A percentile compares a stretch with the other conserved stretches of the same genome.
Conservation (phyloP, 2,113 vertebrate species). For the Psittacus erithacus region DNA sequence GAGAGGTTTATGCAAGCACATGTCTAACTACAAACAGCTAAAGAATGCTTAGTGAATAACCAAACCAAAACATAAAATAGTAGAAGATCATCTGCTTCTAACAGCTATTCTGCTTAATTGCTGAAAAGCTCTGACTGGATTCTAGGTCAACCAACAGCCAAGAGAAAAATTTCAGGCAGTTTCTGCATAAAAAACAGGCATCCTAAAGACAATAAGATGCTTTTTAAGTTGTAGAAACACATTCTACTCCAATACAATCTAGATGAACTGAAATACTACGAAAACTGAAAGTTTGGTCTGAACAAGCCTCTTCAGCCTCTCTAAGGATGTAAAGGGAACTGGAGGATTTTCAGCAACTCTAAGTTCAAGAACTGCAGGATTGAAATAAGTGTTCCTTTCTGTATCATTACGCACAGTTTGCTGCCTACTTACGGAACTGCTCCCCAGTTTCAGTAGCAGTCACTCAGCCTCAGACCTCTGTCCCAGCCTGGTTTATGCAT, state of each 20-base stretch:
- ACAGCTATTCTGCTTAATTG: not conserved
- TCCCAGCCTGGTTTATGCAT: not conserved
- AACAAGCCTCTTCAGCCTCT: not conserved
- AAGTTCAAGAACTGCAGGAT: not conserved
- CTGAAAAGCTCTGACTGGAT: not conserved
- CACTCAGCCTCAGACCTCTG: not conserved
- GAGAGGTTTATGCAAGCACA: not conserved
- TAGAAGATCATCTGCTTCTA: not conserved
- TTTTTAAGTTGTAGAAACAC: not conserved
- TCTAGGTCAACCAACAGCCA: not conserved
- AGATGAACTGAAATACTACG: not conserved
- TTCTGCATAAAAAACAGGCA: not conserved
- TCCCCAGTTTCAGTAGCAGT: not conserved
- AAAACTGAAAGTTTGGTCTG: not conserved
- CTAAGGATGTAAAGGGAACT: not conserved
- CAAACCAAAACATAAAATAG: not conserved
- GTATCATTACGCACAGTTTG: not conserved
- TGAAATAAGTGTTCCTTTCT: not conserved
- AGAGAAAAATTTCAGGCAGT: not conserved
- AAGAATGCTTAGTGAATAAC: not conserved
- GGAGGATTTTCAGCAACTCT: not conserved
- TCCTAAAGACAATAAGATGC: not conserved
- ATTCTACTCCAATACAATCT: not conserved
- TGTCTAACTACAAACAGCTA: not conserved
- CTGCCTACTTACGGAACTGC: not conserved